Evolutionary conservation across 2,797 vertebrate species (phyloP).

Genomic region (Sebastes wilsoni): DNA sequence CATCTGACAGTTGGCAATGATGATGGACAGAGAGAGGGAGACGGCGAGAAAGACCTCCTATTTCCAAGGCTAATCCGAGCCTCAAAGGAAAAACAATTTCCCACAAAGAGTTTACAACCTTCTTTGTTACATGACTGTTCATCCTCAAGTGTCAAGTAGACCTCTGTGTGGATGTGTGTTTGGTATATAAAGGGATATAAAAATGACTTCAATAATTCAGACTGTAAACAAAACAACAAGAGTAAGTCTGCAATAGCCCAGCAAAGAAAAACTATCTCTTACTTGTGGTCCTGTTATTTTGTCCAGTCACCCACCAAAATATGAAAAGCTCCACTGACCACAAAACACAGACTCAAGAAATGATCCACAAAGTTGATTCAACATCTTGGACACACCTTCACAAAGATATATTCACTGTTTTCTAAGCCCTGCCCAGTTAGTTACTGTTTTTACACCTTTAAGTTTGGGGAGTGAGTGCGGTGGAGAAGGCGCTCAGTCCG

Average conservation of each 20-base stretch:
- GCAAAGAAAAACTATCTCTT: background rate
- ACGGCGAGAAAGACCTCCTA: conserved; percentile 27
- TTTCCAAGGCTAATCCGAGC: conserved; percentile 45
- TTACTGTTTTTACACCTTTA: background rate
- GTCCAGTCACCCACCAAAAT: background rate
- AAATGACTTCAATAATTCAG: conserved; percentile 17
- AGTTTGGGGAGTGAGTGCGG: background rate
- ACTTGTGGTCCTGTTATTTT: background rate
- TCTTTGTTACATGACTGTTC: conserved; percentile 12
- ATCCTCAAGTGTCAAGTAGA: background rate
- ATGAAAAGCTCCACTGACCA: background rate
- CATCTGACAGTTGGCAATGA: conserved; percentile 62
- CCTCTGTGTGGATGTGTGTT: background rate
- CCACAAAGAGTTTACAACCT: conserved; percentile 30
- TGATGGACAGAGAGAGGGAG: conserved; percentile 64
- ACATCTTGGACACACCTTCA: background rate
- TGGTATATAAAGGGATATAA: background rate
- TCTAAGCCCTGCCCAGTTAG: background rate
- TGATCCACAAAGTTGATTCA: background rate
- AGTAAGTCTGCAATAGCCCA: background rate
- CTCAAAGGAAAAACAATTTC: conserved; percentile 30
- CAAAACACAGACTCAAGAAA: background rate
- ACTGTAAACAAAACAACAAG: background rate
- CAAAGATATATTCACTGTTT: background rate
- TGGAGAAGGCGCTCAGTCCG: fast-evolving